Evolutionary conservation across 2,113 vertebrate species (phyloP), one percentile per base, ranked within the genome.

Genomic region (Odocoileus hemionus): DNA sequence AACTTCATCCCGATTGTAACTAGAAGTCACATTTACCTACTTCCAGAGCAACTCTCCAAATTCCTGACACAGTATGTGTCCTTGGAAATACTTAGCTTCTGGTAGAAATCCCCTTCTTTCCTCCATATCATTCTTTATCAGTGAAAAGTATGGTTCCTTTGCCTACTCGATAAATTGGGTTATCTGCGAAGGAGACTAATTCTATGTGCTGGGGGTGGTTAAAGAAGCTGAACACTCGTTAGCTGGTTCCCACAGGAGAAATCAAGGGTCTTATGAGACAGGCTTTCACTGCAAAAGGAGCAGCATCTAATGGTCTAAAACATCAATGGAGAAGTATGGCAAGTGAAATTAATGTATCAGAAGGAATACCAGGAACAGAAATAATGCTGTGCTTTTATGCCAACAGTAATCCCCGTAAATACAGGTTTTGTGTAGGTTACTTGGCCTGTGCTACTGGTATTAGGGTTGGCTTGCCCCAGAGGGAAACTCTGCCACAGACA

Each of bases 241-340:
- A 97, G 88, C 55, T 98, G 52, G 67, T 82, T 97, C 92, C 96
- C 97, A 89, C 76, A 88, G 90, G 94, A 91, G 97, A 96, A 96
- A 55, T 91, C 6, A 80, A 74, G 83, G 79, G 88, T 96, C 86
- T 91, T 91, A 33, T 39, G 97, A 89, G 92, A 98, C 97, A 97
- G 86, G 90, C 95, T 97, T 98, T 97, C 67, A 55, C 55, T 2
- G 33, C 96, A 88, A 91, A 93, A 98, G 89, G 95, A 97, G 96
- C 96, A 96, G 47, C 90, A 96, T 97, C 94, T 96, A 94, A 97
- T 97, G 95, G 96, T 98, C 94, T 98, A 98, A 98, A 95, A 83
- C 97, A 12, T 98, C 97, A 95, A 57, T 86, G 92, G 97, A 96
- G 94, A 98, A 98, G 96, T 96, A 85, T 70, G 84, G 64, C 95